Base-by-base conservation (phyloP, 2,113 vertebrate genomes). In the Crotalus viridis region DNA sequence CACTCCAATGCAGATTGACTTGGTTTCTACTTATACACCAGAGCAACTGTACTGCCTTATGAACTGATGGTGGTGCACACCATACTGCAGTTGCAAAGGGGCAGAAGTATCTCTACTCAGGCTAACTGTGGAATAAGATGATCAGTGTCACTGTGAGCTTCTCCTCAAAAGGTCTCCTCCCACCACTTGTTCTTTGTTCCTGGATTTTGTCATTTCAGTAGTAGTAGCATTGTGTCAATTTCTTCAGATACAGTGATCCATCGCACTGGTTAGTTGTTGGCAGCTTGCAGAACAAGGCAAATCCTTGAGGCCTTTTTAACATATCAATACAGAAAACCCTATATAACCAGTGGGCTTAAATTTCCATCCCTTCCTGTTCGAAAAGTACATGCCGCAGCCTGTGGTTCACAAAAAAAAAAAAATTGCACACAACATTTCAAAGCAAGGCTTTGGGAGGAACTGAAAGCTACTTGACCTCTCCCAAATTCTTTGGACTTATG, bases 211-310 rank as follows among this genome's bases (percentile, higher is more conserved):
- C 92, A 87, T 86, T 96, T 95, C 95, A 95, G 87, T 69, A 74
- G 13, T 95, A 96, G 96, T 95, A 96, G 93, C 95, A 95, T 93
- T 89, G 91, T 94, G 95, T 96, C 95, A 92, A 24, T 46, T 48
- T 52, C 15, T 26, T n/a, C n/a, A 17, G 33, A 26, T 52, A 17
- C 24, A 24, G 59, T 55, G 51, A 54, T n/a, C 93, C 92, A 92
- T 85, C 0, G 0, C 94, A 96, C 88, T 92, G 59, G 96, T 94
- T 87, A 93, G 93, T 94, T 26, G 4, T 92, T 97, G 96, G 95
- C 95, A 96, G 95, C 94, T 95, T 1, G 10, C 0, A 0, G 92
- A 90, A 94, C 0, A 28, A 95, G 96, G 89, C 94, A 92, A 94
- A 91, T 55, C 94, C 92, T 95, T 93, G 93, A 93, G 96, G 93